Conservation (phyloP, 2,113 vertebrate species). For the Dipodomys spectabilis region DNA sequence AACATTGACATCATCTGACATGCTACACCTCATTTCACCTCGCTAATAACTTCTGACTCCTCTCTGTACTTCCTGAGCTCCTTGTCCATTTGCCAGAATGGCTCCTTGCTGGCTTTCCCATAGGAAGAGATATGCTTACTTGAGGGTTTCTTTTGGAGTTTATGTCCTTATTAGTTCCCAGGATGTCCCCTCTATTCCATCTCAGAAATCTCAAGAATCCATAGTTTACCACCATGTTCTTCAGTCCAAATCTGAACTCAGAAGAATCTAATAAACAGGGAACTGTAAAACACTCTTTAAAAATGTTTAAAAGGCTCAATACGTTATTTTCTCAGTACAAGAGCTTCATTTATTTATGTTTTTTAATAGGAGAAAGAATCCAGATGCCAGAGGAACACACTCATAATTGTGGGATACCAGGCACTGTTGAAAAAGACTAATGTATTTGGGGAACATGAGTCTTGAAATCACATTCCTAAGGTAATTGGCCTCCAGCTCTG, state of each 20-base stretch:
- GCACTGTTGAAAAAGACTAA: not conserved
- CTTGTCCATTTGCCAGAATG: not conserved
- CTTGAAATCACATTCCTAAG: not conserved
- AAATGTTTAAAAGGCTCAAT: not conserved
- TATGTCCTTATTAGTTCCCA: not conserved
- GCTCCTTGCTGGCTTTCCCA: not conserved
- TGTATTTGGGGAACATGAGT: not conserved
- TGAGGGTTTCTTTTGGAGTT: not conserved
- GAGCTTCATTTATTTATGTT: not conserved
- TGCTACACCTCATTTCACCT: not conserved
- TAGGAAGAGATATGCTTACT: accelerated
- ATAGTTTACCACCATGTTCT: accelerated
- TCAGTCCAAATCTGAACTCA: not conserved
- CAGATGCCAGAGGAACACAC: not conserved
- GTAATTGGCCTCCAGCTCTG: not conserved
- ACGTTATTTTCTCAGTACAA: not conserved
- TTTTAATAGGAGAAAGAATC: not conserved
- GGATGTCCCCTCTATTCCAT: not conserved
- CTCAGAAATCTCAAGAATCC: not conserved
- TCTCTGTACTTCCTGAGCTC: too few relatives aligned
- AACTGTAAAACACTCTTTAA: not conserved
- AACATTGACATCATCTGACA: not conserved
- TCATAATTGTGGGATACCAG: not conserved
- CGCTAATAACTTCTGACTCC: not conserved
- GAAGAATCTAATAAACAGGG: not conserved